Conservation (phyloP, 92 coral and sea anemone species). For the Parazoanthus swiftii region DNA sequence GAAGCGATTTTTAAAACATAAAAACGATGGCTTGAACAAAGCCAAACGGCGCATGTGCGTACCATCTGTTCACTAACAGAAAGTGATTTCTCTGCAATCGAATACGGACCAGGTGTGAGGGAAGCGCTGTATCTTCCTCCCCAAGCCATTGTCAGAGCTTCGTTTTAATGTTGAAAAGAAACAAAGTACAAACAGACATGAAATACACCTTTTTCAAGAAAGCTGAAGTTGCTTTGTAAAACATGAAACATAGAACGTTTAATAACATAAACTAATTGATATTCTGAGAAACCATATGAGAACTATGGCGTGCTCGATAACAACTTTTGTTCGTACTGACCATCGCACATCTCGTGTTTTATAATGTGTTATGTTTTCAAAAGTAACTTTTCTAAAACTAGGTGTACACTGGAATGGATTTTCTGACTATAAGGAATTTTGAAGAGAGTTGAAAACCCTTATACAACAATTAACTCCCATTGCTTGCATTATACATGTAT, state of each 20-base stretch:
- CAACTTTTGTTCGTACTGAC: too few species aligned
- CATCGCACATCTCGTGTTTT: too few species aligned
- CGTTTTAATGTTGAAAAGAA: background rate
- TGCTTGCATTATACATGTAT: background rate
- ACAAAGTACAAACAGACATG: background rate
- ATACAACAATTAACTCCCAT: background rate
- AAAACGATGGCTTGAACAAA: background rate
- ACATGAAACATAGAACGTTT: too few species aligned
- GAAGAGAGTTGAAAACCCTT: background rate
- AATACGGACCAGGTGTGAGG: constrained; percentile 13
- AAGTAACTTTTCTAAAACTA: too few species aligned
- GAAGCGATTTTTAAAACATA: background rate
- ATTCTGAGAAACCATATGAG: too few species aligned
- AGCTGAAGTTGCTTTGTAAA: too few species aligned
- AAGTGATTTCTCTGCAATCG: background rate
- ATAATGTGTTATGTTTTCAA: too few species aligned
- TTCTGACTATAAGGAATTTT: too few species aligned
- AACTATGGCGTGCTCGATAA: too few species aligned
- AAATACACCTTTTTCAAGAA: background rate
- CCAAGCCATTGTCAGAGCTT: constrained; percentile 4
- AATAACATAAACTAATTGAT: too few species aligned
- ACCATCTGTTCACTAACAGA: constrained; percentile 14
- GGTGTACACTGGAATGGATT: background rate
- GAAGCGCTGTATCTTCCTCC: background rate
- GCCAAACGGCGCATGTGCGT: constrained; percentile 7